A percentile compares a stretch with the other conserved stretches of the same genome.
phyloP scores from a whole-genome alignment of 2,113 vertebrate genomes.

The Perca flavescens region DNA sequence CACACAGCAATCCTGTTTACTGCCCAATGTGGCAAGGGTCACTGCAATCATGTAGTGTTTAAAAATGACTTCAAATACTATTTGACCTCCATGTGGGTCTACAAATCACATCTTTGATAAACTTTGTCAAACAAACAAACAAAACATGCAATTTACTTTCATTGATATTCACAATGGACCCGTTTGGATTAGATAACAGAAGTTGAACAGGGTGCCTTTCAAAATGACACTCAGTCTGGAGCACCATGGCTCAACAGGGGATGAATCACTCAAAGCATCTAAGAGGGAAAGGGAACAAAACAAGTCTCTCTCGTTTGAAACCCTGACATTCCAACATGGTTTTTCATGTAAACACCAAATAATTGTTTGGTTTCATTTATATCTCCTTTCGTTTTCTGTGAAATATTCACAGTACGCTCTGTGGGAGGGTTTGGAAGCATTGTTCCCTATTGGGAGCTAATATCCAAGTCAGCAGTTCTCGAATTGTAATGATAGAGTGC shows the following conservation, averaged over 20 bases:
- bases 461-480: constrained; percentile 81
- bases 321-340: constrained; percentile 45
- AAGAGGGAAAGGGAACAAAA: constrained; percentile 41
- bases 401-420: constrained; percentile 65
- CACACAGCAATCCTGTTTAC: constrained; percentile 17
- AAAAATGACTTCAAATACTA: constrained; percentile 35
- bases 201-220: constrained; percentile 36
- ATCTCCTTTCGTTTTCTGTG: constrained; percentile 51
- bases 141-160: constrained; percentile 11
- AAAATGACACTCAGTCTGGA: constrained; percentile 48
- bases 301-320: constrained; percentile 49
- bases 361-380: constrained; percentile 72
- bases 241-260: constrained; percentile 48
- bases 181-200: constrained; percentile 14
- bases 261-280: constrained; percentile 49
- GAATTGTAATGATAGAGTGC: constrained; percentile 81
- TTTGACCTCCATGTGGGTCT: constrained; percentile 44
- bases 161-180: constrained; percentile 39
- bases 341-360: constrained; percentile 62
- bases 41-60: constrained; percentile 14
- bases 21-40: constrained; percentile 11
- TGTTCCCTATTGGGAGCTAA: constrained; percentile 77
- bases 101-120: constrained; percentile 27
- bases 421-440: constrained; percentile 61
- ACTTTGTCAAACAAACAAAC: constrained; percentile 43